Percentiles rank a stretch among this genome's conserved stretches.
These are phyloP conservation scores for Melanostoma mellinum DNA, from an alignment of 2,888 invertebrate genomes.

Conservation along the genomic window DNA sequence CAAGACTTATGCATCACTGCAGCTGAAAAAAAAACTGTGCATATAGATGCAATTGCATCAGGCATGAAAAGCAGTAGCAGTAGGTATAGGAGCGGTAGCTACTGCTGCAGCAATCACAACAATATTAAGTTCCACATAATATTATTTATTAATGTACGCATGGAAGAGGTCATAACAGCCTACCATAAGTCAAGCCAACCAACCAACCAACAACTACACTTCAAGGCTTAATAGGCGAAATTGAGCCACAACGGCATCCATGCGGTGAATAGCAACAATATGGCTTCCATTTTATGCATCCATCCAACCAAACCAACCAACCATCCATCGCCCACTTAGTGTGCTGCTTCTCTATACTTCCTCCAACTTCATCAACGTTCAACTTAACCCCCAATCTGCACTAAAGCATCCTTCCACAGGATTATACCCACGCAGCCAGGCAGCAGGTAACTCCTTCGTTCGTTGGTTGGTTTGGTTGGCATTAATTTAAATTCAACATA, in stretches of 20 bases:
- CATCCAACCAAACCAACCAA: constrained; percentile 43
- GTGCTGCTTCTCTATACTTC: constrained; percentile 39
- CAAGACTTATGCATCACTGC: constrained; percentile 62
- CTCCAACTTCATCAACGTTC: constrained; percentile 55
- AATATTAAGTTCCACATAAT: constrained; percentile 72
- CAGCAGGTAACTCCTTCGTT: constrained; percentile 50
- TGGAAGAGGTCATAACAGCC: constrained; percentile 70
- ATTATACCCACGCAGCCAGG: constrained; percentile 46
- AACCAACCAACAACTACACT: constrained; percentile 68
- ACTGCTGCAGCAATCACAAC: constrained; percentile 64
- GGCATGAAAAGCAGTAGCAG: background rate
- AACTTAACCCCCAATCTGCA: constrained; percentile 40
- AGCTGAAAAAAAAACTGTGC: constrained; percentile 28
- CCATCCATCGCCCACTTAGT: constrained; percentile 30
- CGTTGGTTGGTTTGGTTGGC: constrained; percentile 59
- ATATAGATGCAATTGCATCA: constrained; percentile 32
- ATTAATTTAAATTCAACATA: constrained; percentile 73
- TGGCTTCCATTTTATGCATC: constrained; percentile 68
- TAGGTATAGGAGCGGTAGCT: background rate
- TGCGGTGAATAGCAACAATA: constrained; percentile 72
- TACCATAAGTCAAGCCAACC: constrained; percentile 38
- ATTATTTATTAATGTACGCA: constrained; percentile 70
- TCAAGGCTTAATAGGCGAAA: constrained; percentile 70
- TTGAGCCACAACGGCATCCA: constrained; percentile 70
- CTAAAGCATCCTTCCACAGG: constrained; percentile 55